These are phyloP conservation scores for Artemia franciscana DNA, from an alignment of 1,140 invertebrate genomes.

Conservation along the genomic window DNA sequence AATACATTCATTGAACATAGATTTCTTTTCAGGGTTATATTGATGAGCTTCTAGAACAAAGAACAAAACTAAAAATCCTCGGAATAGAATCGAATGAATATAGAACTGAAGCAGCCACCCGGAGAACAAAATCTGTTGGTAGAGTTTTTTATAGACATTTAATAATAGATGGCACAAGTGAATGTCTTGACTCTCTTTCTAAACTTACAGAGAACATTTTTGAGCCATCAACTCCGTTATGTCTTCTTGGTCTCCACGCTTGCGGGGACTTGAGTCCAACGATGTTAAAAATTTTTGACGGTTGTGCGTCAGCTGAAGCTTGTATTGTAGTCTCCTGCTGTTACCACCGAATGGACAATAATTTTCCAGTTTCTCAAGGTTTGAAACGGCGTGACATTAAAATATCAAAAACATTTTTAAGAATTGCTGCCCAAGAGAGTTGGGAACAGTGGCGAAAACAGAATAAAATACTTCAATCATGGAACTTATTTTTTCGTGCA, in stretches of 20 bases:
- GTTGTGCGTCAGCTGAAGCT: slow-evolving; percentile 28
- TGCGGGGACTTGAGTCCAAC: slow-evolving; percentile 56
- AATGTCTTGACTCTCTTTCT: neutral
- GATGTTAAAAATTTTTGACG: slow-evolving; percentile 40
- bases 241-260: slow-evolving; percentile 45
- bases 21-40: slow-evolving; percentile 38
- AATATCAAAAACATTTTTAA: slow-evolving; percentile 34
- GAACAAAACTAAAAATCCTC: slow-evolving; percentile 35
- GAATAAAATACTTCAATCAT: slow-evolving; percentile 4
- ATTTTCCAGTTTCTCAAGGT: neutral
- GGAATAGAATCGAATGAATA: slow-evolving; percentile 40
- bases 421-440: slow-evolving; percentile 34
- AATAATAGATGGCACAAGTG: neutral
- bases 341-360: slow-evolving; percentile 42
- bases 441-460: slow-evolving; percentile 22
- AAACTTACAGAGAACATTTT: neutral
- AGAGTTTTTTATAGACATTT: slow-evolving; percentile 17
- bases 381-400: slow-evolving; percentile 6
- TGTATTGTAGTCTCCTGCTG: slow-evolving; percentile 58
- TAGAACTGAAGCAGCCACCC: slow-evolving; percentile 33
- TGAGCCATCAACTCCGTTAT: slow-evolving; percentile 14
- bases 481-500: neutral
- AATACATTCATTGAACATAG: slow-evolving; percentile 4
- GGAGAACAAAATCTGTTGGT: slow-evolving; percentile 21
- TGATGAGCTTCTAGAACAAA: slow-evolving; percentile 36